phyloP scores from a whole-genome alignment of 2,888 invertebrate genomes.

The Autographa pulchrina region DNA sequence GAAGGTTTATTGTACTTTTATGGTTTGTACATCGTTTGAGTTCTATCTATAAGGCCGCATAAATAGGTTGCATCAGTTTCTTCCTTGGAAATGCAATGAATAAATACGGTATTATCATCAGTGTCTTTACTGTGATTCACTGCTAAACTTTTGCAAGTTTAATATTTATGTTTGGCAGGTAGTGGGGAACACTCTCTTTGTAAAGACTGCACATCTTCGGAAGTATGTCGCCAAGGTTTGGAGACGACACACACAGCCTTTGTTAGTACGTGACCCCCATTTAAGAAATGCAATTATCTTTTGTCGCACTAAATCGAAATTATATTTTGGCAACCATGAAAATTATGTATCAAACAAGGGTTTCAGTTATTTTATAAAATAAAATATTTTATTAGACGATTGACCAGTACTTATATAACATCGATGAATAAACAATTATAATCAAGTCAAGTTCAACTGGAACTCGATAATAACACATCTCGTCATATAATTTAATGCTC shows the following conservation, averaged over 20 bases:
- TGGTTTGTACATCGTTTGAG: slow-evolving; percentile 28
- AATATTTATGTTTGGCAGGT: slow-evolving; percentile 30
- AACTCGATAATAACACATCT: slow-evolving; percentile 76
- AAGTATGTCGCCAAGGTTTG: slow-evolving; percentile 35
- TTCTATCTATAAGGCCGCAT: slow-evolving; percentile 41
- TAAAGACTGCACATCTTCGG: slow-evolving; percentile 32
- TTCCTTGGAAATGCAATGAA: slow-evolving; percentile 49
- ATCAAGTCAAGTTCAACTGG: slow-evolving; percentile 81
- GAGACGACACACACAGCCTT: slow-evolving; percentile 47
- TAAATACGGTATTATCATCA: slow-evolving; percentile 36
- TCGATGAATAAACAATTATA: slow-evolving; percentile 62
- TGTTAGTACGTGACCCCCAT: slow-evolving; percentile 50
- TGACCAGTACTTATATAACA: slow-evolving; percentile 33
- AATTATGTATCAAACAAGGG: slow-evolving; percentile 3
- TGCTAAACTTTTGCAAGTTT: slow-evolving; percentile 24
- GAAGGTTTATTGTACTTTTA: slow-evolving; percentile 55
- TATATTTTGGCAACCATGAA: slow-evolving; percentile 20
- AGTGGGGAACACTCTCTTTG: slow-evolving; percentile 21
- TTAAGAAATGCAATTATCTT: slow-evolving; percentile 36
- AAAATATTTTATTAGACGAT: slow-evolving; percentile 16
- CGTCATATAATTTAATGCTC: slow-evolving; percentile 77
- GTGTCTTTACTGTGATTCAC: slow-evolving; percentile 41
- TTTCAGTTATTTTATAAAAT: slow-evolving; percentile 16
- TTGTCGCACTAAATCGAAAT: slow-evolving; percentile 29
- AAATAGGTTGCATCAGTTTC: slow-evolving; percentile 21